Evolutionary conservation across 2,888 invertebrate genomes (phyloP), one percentile per base, ranked within the genome.

Genomic region (Phytoseiulus persimilis): DNA sequence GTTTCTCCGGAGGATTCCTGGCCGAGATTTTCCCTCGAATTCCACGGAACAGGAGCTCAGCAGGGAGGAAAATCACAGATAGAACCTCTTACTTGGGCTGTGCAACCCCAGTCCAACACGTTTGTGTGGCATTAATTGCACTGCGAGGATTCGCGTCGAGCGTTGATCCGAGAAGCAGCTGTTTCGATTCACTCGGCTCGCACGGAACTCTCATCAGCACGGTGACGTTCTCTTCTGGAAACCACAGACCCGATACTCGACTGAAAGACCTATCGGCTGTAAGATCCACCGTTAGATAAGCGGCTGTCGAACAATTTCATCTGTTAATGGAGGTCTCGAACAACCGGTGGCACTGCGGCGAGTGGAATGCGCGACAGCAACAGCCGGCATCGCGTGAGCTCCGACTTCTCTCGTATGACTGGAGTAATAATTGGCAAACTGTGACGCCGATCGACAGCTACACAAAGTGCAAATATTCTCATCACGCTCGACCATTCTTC

Each of bases 351-450:
- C 65, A 65, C 65, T 18, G 23, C 65, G n/a, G n/a, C n/a, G n/a
- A n/a, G n/a, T n/a, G 46, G 46, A 46, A 46, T 46, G 46, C 46
- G 14, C 46, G n/a, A n/a, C n/a, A n/a, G n/a, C n/a, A 65, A 23
- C 65, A 65, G 65, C 65, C 65, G 65, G 65, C 65, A 65, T 65
- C 65, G 65, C 65, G 65, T 65, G 65, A 65, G 65, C 65, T 65
- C 18, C 65, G 65, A 65, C 65, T 65, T 23, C 18, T 65, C 28
- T 65, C 65, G 18, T 65, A 65, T 65, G 65, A 65, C 65, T 65
- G 65, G 23, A 23, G 18, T 65, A 65, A 65, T 65, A 65, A 65
- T 65, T 14, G 28, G 65, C 65, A 65, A 65, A 65, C 23, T 65
- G 65, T 65, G 65, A 65, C 65, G 65, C 65, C 65, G 18, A 65